A percentile compares a stretch with the other conserved stretches of the same genome.
phyloP scores from a whole-genome alignment of 2,888 invertebrate species.

The Meganola albula region DNA sequence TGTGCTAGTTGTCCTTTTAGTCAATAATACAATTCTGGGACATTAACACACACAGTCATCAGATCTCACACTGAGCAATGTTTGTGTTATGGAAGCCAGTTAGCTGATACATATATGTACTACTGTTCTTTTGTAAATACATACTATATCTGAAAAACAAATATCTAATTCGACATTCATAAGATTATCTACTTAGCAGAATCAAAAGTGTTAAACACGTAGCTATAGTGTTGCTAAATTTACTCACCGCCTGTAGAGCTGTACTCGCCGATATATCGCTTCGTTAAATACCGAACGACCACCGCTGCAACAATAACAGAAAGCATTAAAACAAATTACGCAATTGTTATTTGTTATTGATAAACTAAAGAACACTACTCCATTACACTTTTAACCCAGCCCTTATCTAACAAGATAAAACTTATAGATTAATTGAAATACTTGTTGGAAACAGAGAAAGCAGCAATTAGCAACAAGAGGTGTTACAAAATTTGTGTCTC shows the following conservation, averaged over 20 bases:
- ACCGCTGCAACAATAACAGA: slow-evolving; percentile 81
- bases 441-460: slow-evolving; percentile 62
- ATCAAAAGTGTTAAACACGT: slow-evolving; percentile 18
- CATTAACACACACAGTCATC: no score
- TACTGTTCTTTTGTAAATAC: no score
- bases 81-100: no score
- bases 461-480: slow-evolving; percentile 65
- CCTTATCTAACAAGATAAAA: slow-evolving; percentile 49
- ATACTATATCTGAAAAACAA: no score
- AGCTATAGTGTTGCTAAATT: slow-evolving; percentile 19
- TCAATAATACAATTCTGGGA: no score
- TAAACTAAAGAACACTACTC: slow-evolving; percentile 31
- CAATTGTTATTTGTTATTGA: slow-evolving; percentile 19
- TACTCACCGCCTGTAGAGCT: slow-evolving; percentile 86
- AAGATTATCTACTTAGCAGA: no score
- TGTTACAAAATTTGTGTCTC: slow-evolving; percentile 69
- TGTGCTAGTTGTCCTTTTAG: no score
- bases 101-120: no score
- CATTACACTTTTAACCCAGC: slow-evolving; percentile 37
- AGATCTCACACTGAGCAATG: no score
- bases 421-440: slow-evolving; percentile 46
- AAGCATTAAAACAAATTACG: slow-evolving; percentile 19
- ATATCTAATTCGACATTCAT: no score
- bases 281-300: slow-evolving; percentile 86
- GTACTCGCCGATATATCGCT: slow-evolving; percentile 88